Base-by-base conservation (phyloP, 2,113 vertebrate species). In the Leiothrix lutea region DNA sequence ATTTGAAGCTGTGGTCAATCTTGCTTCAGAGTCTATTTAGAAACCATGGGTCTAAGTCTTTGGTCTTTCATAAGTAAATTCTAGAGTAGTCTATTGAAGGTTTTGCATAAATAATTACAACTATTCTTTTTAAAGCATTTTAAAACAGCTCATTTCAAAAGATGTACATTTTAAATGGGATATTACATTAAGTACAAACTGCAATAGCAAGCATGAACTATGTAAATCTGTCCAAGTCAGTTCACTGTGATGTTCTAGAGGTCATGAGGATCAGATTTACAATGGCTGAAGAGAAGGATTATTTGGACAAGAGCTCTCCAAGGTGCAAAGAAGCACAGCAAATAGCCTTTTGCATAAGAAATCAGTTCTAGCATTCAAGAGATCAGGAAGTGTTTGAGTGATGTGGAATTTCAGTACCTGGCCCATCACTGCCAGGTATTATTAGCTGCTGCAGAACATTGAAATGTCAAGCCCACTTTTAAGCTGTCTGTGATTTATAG, bases 151-250 rank as follows among this genome's bases (percentile, higher is more conserved):
- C 0, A 23, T 19, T 70, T 89, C 22, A 71, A 42, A 38, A 61
- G n/a, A 2, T 2, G 0, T 33, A 38, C 2, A 1, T 61, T 75
- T 6, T 58, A 71, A 13, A 13, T 53, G 20, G 33, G 14, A 31
- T 69, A 21, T 64, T 64, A 8, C 19, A 18, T 8, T 65, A 48
- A 26, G 12, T 61, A 18, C 23, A 53, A 47, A 6, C 20, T 67
- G 14, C 11, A 28, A 38, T 31, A 78, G 7, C 8, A 75, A 62
- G 47, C 1, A 2, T 50, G 16, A 92, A 13, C 35, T 64, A 3
- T 64, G 25, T 73, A 56, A 62, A 51, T 57, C 31, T 69, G 18
- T 40, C 4, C 1, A 85, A 61, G 20, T 82, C 53, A 6, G 5
- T 67, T 82, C 22, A 33, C 17, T 45, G 7, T 65, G 48, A 11